Evolutionary conservation across 2,888 invertebrate genomes (phyloP).

Genomic region (Leuctra nigra): DNA sequence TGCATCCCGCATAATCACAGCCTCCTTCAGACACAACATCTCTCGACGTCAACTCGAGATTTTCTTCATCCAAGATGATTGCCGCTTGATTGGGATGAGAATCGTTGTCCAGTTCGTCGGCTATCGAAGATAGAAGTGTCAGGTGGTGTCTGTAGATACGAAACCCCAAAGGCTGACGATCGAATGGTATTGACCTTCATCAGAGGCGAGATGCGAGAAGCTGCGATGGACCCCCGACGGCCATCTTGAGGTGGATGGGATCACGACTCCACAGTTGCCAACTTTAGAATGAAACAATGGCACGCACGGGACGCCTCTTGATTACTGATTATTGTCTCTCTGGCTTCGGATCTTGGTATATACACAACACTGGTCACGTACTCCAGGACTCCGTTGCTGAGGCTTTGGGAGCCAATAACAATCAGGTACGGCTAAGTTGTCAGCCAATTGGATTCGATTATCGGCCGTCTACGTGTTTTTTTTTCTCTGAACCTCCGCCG

Average conservation of each 20-base stretch:
- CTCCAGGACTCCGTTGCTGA: background rate
- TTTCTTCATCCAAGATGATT: too few species aligned
- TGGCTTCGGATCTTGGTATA: background rate
- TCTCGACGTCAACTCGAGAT: background rate
- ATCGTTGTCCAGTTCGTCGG: too few species aligned
- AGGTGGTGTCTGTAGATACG: slow-evolving; percentile 1
- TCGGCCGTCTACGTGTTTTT: background rate
- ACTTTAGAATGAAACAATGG: slow-evolving; percentile 15
- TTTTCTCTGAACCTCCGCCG: background rate
- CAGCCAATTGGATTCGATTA: slow-evolving; percentile 17
- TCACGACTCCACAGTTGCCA: slow-evolving; percentile 11
- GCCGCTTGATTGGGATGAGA: too few species aligned
- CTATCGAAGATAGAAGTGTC: too few species aligned
- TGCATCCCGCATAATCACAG: background rate
- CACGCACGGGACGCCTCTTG: slow-evolving; percentile 13
- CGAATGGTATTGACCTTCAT: slow-evolving; percentile 17
- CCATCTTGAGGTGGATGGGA: slow-evolving; percentile 8
- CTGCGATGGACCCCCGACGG: slow-evolving; percentile 3
- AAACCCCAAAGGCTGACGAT: slow-evolving; percentile 7
- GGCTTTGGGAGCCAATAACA: slow-evolving; percentile 3
- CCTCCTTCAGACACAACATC: background rate
- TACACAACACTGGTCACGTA: slow-evolving; percentile 10
- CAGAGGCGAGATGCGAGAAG: background rate
- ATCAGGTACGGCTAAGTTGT: slow-evolving; percentile 5
- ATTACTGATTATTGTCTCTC: slow-evolving; percentile 18